Percentiles rank a stretch among this genome's conserved stretches.
These are phyloP conservation scores for Polypterus senegalus DNA, from an alignment of 2,113 vertebrate genomes.

Conservation along the genomic window DNA sequence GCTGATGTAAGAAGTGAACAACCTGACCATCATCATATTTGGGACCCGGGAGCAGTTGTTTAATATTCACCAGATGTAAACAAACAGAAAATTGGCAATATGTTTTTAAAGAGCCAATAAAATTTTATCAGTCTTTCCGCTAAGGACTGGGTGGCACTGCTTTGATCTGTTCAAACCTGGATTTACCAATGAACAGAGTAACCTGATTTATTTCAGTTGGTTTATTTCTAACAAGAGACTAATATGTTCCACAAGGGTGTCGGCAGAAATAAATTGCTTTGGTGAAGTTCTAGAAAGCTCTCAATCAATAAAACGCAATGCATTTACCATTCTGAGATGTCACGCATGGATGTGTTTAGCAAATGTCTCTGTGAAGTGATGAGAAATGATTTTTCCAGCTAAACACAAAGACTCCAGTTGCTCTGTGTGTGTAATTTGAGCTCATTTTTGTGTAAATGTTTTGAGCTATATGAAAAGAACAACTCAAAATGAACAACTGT, in stretches of 20 bases:
- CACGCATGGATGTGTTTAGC: too few species aligned
- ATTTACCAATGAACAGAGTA: constrained; percentile 1
- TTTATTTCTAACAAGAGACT: constrained; percentile 11
- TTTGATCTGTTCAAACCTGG: constrained; percentile 15
- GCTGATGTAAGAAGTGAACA: constrained; percentile 20
- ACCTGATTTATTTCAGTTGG: constrained; percentile 4
- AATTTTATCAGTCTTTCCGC: constrained; percentile 20
- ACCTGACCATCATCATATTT: constrained; percentile 28
- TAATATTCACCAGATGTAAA: background rate
- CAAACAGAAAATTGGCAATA: constrained; percentile 4
- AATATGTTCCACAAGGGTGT: constrained; percentile 1
- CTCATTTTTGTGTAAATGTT: too few species aligned
- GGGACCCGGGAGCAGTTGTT: background rate
- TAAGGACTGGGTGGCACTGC: constrained; percentile 19
- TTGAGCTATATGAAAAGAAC: too few species aligned
- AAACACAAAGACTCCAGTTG: too few species aligned
- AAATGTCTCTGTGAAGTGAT: too few species aligned
- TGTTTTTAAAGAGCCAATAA: constrained; percentile 12
- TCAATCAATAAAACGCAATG: background rate
- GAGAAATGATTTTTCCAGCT: too few species aligned
- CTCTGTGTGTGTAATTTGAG: too few species aligned
- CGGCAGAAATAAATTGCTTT: constrained; percentile 1
- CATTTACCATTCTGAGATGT: constrained; percentile 15
- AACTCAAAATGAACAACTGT: too few species aligned
- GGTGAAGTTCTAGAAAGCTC: background rate